These are phyloP conservation scores for Vanessa cardui DNA, from an alignment of 2,888 invertebrate genomes.

Conservation along the genomic window DNA sequence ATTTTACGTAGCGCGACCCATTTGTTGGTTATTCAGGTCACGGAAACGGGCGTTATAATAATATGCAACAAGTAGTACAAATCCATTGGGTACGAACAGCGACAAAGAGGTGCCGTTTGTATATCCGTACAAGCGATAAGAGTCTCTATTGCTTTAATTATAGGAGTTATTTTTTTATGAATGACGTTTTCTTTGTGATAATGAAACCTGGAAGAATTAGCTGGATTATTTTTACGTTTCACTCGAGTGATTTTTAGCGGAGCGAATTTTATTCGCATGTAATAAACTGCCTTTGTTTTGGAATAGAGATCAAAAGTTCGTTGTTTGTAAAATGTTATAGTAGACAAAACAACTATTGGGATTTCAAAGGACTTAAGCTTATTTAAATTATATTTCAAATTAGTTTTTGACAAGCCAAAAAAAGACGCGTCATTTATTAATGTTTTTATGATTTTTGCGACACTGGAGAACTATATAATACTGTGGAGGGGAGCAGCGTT, in stretches of 20 bases:
- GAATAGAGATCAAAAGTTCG: constrained; percentile 21
- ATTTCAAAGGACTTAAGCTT: constrained; percentile 16
- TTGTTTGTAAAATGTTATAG: constrained; percentile 19
- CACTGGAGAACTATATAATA: too few species aligned
- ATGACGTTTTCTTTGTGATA: constrained; percentile 5
- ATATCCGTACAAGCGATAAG: neutral
- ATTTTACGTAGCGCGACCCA: constrained; percentile 31
- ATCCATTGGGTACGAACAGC: constrained; percentile 22
- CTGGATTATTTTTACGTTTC: constrained; percentile 15
- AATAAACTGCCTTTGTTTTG: constrained; percentile 29
- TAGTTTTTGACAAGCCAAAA: neutral
- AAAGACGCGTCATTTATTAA: too few species aligned
- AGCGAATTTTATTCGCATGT: constrained; percentile 16
- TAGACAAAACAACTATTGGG: constrained; percentile 24
- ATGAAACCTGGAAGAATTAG: constrained; percentile 3
- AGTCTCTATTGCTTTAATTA: neutral
- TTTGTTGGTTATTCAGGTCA: constrained; percentile 36
- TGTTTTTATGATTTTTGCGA: too few species aligned
- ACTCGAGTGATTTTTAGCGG: constrained; percentile 12
- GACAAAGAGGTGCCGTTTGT: constrained; percentile 16
- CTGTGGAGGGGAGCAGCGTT: too few species aligned
- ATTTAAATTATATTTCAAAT: constrained; percentile 12
- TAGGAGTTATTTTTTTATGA: constrained; percentile 2
- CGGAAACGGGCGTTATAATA: constrained; percentile 22
- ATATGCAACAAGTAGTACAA: constrained; percentile 38